Conservation (phyloP, 2,113 vertebrate species). For the Uropsilus gracilis region DNA sequence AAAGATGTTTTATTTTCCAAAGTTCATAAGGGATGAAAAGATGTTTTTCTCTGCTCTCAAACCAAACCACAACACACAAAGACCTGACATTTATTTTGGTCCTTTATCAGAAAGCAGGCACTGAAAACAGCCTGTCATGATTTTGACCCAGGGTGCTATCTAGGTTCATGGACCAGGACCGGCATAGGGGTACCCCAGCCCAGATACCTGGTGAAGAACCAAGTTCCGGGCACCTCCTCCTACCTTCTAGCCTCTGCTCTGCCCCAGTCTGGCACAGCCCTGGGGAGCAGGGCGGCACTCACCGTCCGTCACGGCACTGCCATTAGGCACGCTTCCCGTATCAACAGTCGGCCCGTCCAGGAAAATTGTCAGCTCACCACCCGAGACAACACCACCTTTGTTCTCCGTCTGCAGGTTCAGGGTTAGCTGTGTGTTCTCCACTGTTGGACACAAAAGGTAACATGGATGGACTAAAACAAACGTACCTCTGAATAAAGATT, state of each 20-base stretch:
- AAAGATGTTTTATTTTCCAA: constrained; percentile 45
- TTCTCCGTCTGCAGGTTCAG: constrained; percentile 97
- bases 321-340: constrained; percentile 93
- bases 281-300: constrained; percentile 85
- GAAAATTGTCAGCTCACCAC: constrained; percentile 96
- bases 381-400: constrained; percentile 95
- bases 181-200: background rate
- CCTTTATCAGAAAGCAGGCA: constrained; percentile 33
- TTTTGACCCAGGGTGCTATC: background rate
- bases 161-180: background rate
- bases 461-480: constrained; percentile 33
- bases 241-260: background rate
- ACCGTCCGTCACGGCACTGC: constrained; percentile 92
- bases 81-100: constrained; percentile 44
- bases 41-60: constrained; percentile 42
- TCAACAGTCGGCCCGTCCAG: constrained; percentile 96
- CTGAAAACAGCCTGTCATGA: constrained; percentile 21
- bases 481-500: background rate
- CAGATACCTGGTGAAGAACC: background rate
- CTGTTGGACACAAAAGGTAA: constrained; percentile 84
- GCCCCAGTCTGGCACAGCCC: constrained; percentile 4
- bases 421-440: constrained; percentile 96
- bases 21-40: constrained; percentile 22
- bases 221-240: constrained; percentile 49
- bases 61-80: constrained; percentile 27